Evolutionary conservation across 2,888 invertebrate genomes (phyloP).

Genomic region (Catocala nupta): DNA sequence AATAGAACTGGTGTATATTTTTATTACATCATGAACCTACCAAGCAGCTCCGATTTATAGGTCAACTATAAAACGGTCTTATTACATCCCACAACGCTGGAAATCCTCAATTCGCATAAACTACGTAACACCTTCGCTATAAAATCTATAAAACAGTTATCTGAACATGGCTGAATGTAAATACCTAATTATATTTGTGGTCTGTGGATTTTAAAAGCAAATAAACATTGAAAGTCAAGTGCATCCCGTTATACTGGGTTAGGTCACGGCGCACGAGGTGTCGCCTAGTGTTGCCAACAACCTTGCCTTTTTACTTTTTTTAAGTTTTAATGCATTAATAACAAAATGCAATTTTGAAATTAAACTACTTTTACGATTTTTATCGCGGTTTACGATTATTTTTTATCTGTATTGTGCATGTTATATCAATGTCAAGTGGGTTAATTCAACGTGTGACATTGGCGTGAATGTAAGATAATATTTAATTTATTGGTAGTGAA

Average conservation of each 20-base stretch:
- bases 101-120: background rate
- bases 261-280: constrained; percentile 58
- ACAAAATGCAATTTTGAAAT: too few species aligned
- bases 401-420: too few species aligned
- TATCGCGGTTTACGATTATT: too few species aligned
- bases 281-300: constrained; percentile 18
- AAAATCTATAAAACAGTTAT: constrained; percentile 14
- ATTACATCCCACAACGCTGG: background rate
- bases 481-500: too few species aligned
- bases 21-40: too few species aligned
- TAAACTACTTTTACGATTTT: too few species aligned
- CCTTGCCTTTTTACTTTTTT: constrained; percentile 7
- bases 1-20: too few species aligned
- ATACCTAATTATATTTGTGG: constrained; percentile 49
- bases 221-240: constrained; percentile 63
- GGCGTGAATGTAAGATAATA: too few species aligned
- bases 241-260: constrained; percentile 65
- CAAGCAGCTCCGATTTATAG: background rate
- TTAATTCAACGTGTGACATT: too few species aligned
- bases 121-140: constrained; percentile 2
- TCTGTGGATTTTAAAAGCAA: constrained; percentile 43
- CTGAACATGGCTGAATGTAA: constrained; percentile 21
- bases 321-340: too few species aligned
- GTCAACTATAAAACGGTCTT: background rate
- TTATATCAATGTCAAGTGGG: too few species aligned